Base-by-base conservation (phyloP, 2,797 vertebrate genomes). In the Poecilia gillii region DNA sequence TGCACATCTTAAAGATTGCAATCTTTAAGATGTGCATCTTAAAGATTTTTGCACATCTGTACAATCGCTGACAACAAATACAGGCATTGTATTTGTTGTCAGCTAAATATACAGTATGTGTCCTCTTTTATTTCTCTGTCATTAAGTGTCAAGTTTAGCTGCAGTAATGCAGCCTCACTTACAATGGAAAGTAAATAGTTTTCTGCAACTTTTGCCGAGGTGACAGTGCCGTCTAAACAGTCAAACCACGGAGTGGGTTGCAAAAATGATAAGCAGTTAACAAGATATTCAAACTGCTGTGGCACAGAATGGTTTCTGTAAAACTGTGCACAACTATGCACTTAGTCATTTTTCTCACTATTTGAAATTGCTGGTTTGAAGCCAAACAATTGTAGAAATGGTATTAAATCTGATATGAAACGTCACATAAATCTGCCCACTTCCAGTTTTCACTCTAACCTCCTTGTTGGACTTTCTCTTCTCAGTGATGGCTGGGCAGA, bases 401-500 rank as follows among this genome's bases (percentile, higher is more conserved):
- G 25, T 20, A 14, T 45, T 43, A 14, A 45, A 25, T 41, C 64
- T 11, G 36, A 23, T 9, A 71, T n/a, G 12, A 71, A 28, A 16
- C 1, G 7, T 71, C 41, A 71, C 6, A 71, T 71, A 28, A 45
- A 41, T 45, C 66, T 43, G 68, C n/a, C 4, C 43, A 6, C 11
- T 71, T 43, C 13, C 2, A n/a, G 3, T 78, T 41, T 4, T 78
- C 14, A 33, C 36, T 74, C 13, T 31, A 33, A 80, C 7, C 41
- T 23, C 0, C 70, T 41, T 59, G 55, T 59, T 66, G 75, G n/a
- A 78, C 20, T 75, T 28, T 70, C 1, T 47, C 64, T 74, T 11
- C 72, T n/a, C 89, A 99, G 99, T 81, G 99, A 99, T 2, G 99
- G 99, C 92, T 99, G 99, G 99, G 99, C 99, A 0, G 99, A 99